Evolutionary conservation across 1,140 invertebrate genomes (phyloP), one percentile per base, ranked within the genome.

Genomic region (Micrasema minimum): DNA sequence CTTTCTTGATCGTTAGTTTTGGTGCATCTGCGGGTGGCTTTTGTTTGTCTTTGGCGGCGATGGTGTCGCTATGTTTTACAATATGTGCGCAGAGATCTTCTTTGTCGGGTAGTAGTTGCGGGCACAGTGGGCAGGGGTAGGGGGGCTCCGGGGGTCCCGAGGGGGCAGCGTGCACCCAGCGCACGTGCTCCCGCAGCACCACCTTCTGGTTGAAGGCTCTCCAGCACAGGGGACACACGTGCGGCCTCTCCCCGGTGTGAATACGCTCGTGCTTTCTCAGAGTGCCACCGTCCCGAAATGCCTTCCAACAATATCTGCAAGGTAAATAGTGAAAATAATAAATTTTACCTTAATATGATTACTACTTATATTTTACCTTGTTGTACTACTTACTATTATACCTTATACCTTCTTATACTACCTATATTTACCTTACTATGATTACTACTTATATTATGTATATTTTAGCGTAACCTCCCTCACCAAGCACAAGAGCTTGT

Each of bases 261-360:
- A 69, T 69, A 23, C 67, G 41, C n/a, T 69, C 67, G 37, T 69
- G 67, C n/a, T 89, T 85, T 26, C 86, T 83, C 59, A 91, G 77
- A 22, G 86, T 87, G 3, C 86, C 86, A 3, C 86, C 86, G 70
- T 87, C 86, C 10, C 85, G 78, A 69, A 94, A 95, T 48, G 92
- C 88, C 78, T 95, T 95, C 76, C 91, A 92, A 77, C 93, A 94
- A 75, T 91, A 92, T 59, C 86, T 88, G 77, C 92, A 95, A 18
- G 26, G 26, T 31, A 31, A 31, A n/a, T n/a, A n/a, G n/a, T n/a
- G n/a, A n/a, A n/a, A n/a, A n/a, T n/a, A n/a, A n/a, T n/a, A n/a
- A n/a, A n/a, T n/a, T n/a, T n/a, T n/a, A n/a, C n/a, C n/a, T n/a
- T n/a, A n/a, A n/a, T n/a, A n/a, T n/a, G n/a, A n/a, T n/a, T n/a